Base-by-base conservation (phyloP, 1,140 invertebrate species). In the Apocrypta bakeri region DNA sequence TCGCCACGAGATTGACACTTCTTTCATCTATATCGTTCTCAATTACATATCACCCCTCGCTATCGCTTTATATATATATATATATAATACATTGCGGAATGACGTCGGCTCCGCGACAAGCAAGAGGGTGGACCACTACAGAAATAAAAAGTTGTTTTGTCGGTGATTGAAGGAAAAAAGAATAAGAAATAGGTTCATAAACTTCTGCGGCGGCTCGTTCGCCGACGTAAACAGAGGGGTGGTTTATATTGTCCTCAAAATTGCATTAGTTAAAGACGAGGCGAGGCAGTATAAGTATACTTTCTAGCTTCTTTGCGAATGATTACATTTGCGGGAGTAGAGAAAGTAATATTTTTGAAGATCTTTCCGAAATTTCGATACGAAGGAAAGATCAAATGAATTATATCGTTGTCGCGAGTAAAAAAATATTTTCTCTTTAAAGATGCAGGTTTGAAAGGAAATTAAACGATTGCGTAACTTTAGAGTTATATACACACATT, bases 61-160 rank as follows among this genome's bases (percentile, higher is more conserved):
- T 56, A n/a, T 56, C 33, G 37, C 33, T 14, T 1, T 17, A 1
- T 24, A n/a, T 11, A 21, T 76, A 33, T 27, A 76, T n/a, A 63
- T 63, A 40, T 40, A 42, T n/a, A 48, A n/a, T 7, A 1, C 71
- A 24, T 17, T 72, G 42, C 17, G 48, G 48, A 56, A 56, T 56
- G 48, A 56, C 48, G 48, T 37, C 33, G 33, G 33, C 33, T 37
- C 9, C 9, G 3, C 3, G 33, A 37, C 9, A 37, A 37, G 33
- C 33, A 9, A 2, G 33, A 37, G 33, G 9, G 33, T 2, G 33
- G 33, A 9, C 33, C 33, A 37, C 69, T 79, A 84, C 29, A 64
- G 81, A 82, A 76, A 87, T 86, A 86, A 88, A 87, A 89, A 86
- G 85, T 87, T 88, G 87, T 89, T 85, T 86, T 87, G 63, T 40